phyloP scores from a whole-genome alignment of 2,888 invertebrate genomes.

The Morpho deidamia region DNA sequence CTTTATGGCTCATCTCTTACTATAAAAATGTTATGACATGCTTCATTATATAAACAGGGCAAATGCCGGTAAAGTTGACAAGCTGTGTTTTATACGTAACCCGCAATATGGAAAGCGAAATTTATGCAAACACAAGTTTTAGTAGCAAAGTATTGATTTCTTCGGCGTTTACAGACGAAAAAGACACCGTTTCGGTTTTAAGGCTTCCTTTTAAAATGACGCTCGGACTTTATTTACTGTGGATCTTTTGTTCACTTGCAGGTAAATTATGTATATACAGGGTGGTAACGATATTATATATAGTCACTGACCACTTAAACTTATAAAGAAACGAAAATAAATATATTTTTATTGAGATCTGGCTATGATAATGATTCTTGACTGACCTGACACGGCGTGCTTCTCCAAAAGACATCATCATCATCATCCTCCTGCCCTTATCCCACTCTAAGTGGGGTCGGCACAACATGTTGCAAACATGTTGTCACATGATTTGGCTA shows the following conservation, averaged over 20 bases:
- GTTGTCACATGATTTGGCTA: no score
- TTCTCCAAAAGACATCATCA: no score
- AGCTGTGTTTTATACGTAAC: constrained; percentile 51
- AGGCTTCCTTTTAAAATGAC: constrained; percentile 14
- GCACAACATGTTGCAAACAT: no score
- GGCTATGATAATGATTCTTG: no score
- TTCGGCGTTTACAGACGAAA: constrained; percentile 23
- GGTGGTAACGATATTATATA: no score
- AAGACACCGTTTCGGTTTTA: constrained; percentile 21
- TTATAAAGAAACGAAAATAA: no score
- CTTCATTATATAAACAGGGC: constrained; percentile 54
- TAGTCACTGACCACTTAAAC: no score
- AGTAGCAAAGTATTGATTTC: constrained; percentile 39
- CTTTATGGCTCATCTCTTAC: constrained; percentile 56
- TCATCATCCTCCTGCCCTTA: no score
- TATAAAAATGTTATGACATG: constrained; percentile 66
- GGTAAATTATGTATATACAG: not conserved
- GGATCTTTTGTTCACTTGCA: constrained; percentile 10
- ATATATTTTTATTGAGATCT: no score
- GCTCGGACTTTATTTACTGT: constrained; percentile 10
- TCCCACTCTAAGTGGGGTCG: no score
- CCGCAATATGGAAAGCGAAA: constrained; percentile 26
- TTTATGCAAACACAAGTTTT: constrained; percentile 48
- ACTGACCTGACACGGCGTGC: no score
- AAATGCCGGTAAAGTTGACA: constrained; percentile 57